Conservation (phyloP, 2,888 invertebrate species). For the Caenorhabditis imperialis region DNA sequence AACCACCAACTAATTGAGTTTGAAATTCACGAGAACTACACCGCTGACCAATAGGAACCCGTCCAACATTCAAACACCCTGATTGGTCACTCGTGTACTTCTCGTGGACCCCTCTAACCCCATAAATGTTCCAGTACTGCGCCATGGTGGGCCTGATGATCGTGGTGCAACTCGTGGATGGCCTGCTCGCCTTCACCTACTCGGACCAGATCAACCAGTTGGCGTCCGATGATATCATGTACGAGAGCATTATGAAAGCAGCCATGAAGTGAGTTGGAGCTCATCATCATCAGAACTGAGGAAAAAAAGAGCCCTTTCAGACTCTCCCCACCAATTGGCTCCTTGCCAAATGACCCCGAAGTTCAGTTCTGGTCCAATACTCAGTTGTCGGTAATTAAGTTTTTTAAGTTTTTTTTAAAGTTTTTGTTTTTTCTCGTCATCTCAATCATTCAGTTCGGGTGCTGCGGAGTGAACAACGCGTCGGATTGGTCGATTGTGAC, state of each 20-base stretch:
- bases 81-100: no score
- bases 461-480: slow-evolving; percentile 55
- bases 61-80: no score
- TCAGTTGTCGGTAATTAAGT: slow-evolving; percentile 44
- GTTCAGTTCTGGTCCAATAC: slow-evolving; percentile 59
- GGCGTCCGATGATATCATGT: slow-evolving; percentile 53
- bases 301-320: background rate
- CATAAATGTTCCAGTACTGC: slow-evolving; percentile 54
- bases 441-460: slow-evolving; percentile 48
- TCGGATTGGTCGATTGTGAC: slow-evolving; percentile 38
- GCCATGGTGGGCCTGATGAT: slow-evolving; percentile 61
- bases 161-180: slow-evolving; percentile 59
- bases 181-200: slow-evolving; percentile 62
- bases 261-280: slow-evolving; percentile 22
- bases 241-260: slow-evolving; percentile 47
- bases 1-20: no score
- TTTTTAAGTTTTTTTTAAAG: background rate
- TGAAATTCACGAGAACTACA: no score
- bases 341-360: slow-evolving; percentile 38
- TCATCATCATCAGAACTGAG: no score
- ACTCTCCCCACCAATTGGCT: slow-evolving; percentile 8
- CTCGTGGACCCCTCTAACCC: no score
- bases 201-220: slow-evolving; percentile 60
- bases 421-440: background rate
- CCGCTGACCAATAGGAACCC: no score